Evolutionary conservation across 2,113 vertebrate species (phyloP), one percentile per base, ranked within the genome.

Genomic region (Scomber scombrus): DNA sequence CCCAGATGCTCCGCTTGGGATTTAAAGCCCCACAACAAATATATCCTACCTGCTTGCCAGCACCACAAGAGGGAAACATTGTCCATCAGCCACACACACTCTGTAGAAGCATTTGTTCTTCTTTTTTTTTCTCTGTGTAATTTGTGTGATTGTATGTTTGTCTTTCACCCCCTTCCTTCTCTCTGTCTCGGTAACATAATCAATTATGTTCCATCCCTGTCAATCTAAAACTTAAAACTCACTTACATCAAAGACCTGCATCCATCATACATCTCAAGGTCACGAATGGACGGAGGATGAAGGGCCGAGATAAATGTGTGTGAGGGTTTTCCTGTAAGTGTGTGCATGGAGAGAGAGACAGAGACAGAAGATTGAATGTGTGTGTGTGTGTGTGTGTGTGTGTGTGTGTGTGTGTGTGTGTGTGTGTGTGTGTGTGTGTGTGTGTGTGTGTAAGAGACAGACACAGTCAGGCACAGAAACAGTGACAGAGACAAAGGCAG

Each of bases 31-130:
- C 40, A 72, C 58, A 65, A 71, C 71, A 87, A 85, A 89, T 64
- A 40, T 63, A 75, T 72, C 85, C 79, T 81, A 91, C 87, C 88
- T 92, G 88, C 92, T 80, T 88, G 29, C 78, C 73, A 73, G 82
- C 84, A 90, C 92, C 92, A 93, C 92, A 91, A 93, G 92, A 88
- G 92, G 92, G 92, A 93, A 92, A 93, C 92, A 86, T 93, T 88
- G 90, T 89, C 91, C 92, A 89, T 91, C 91, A 90, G 61, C 89
- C 84, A 64, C 73, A 60, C 61, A 69, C 7, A 3, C 19, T 81
- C 65, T 64, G 55, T 5, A 26, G 70, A 74, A 81, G 31, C 29
- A 23, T 50, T 71, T 77, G 34, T 55, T 86, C 52, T 45, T 19
- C 43, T 29, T 71, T 77, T 67, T 69, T 52, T 54, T 11, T 51